Base-by-base conservation (phyloP, 2,888 invertebrate species). In the Lasioglossum pauxillum region DNA sequence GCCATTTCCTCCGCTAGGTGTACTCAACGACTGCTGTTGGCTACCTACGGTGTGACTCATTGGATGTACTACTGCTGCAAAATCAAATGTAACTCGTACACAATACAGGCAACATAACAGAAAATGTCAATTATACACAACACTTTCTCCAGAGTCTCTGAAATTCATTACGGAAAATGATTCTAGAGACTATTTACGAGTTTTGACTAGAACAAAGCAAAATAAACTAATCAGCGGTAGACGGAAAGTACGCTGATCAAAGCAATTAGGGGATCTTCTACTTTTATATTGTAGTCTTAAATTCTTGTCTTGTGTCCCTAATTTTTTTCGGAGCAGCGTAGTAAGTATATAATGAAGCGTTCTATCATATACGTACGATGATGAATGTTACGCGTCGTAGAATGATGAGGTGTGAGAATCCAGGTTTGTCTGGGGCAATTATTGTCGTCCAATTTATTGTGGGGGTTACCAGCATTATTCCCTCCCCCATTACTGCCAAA, bases 361-460 rank as follows among this genome's bases (percentile, higher is more conserved):
- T 87, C 87, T 89, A 90, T 90, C 78, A 87, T 88, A 90, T 95
- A 95, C 95, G 93, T 95, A 95, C 95, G 93, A 94, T 95, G 95
- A 91, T 95, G 95, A 91, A 95, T 94, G 88, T 93, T 94, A 93
- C 94, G 94, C 82, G 94, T 88, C 83, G 94, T 92, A 90, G 95
- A 93, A 92, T 94, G 95, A 93, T 94, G 95, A 92, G 94, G 93
- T 91, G 95, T 93, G 88, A 94, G 94, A 86, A 94, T 94, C 94
- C 95, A 94, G 85, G 94, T 94, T 93, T 93, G 94, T 86, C 93
- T 92, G 91, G 93, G 94, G 88, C 95, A 95, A 93, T 92, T 95
- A 94, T 91, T 94, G 88, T 95, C 95, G 88, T 95, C 95, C 92
- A 95, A 92, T 92, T 95, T 95, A 90, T 92, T 92, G 89, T 93